These are phyloP conservation scores for Diploptera punctata DNA, from an alignment of 2,888 invertebrate species.

Conservation along the genomic window DNA sequence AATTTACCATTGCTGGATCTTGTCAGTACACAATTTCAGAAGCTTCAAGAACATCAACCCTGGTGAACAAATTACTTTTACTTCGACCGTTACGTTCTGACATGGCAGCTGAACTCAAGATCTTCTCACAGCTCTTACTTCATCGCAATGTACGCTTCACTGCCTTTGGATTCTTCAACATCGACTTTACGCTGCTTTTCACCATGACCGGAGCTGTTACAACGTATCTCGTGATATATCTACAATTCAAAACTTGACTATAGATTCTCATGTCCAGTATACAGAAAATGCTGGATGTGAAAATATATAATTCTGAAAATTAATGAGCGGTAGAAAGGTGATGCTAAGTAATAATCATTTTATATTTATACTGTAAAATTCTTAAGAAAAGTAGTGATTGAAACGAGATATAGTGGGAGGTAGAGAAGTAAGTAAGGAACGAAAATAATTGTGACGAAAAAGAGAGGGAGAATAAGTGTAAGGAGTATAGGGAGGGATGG, in stretches of 20 bases:
- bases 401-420: no score
- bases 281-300: no score
- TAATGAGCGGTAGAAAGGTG: no score
- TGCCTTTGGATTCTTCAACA: not conserved
- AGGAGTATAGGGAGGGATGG: not conserved
- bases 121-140: not conserved
- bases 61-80: not conserved
- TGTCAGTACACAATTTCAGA: not conserved
- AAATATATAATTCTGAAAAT: no score
- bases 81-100: not conserved
- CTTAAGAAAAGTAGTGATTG: no score
- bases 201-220: not conserved
- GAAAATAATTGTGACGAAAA: not conserved
- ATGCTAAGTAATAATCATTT: no score
- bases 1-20: not conserved
- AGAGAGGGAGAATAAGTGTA: not conserved
- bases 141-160: not conserved
- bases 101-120: not conserved
- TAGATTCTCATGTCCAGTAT: no score
- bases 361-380: no score
- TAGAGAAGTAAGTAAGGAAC: no score
- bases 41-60: not conserved
- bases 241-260: not conserved
- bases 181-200: constrained; percentile 1
- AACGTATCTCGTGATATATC: not conserved